A percentile compares a stretch with the other conserved stretches of the same genome.
Conservation (phyloP, 64 coral and sea anemone genomes). For the Anthopleura sola region DNA sequence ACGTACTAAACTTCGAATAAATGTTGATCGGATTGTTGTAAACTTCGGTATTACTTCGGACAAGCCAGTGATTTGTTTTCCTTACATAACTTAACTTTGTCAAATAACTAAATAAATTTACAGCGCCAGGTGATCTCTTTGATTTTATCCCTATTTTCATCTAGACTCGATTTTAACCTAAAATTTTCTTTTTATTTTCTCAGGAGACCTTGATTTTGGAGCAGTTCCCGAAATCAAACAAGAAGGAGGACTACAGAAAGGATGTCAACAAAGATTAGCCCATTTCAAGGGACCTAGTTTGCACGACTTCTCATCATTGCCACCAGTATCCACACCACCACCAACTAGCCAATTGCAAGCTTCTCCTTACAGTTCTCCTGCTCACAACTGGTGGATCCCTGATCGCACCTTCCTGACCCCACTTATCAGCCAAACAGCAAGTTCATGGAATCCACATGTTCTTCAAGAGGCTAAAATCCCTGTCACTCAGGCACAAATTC, state of each 20-base stretch:
- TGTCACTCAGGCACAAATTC: slow-evolving; percentile 52
- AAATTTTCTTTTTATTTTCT: slow-evolving; percentile 45
- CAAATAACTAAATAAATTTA: neutral
- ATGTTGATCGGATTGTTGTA: neutral
- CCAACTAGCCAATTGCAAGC: slow-evolving; percentile 72
- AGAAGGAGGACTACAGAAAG: slow-evolving; percentile 69
- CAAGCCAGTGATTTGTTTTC: neutral
- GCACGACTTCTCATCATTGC: slow-evolving; percentile 78
- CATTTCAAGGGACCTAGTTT: slow-evolving; percentile 95
- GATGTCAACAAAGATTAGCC: slow-evolving; percentile 77
- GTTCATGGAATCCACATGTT: slow-evolving; percentile 53
- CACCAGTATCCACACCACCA: slow-evolving; percentile 80
- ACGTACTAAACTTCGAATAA: neutral
- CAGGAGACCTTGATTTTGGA: slow-evolving; percentile 95
- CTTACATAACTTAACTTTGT: neutral
- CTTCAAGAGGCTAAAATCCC: slow-evolving; percentile 68
- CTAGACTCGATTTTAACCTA: slow-evolving; percentile 16
- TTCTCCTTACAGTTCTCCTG: slow-evolving; percentile 97
- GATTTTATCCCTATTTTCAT: neutral
- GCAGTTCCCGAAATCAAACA: slow-evolving; percentile 95
- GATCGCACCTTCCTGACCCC: slow-evolving; percentile 97
- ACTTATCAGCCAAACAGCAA: slow-evolving; percentile 75
- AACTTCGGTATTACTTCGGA: neutral
- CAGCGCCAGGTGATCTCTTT: neutral
- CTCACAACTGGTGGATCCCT: slow-evolving; percentile 94